phyloP scores from a whole-genome alignment of 2,797 vertebrate genomes.

The Tokudaia muenninki region DNA sequence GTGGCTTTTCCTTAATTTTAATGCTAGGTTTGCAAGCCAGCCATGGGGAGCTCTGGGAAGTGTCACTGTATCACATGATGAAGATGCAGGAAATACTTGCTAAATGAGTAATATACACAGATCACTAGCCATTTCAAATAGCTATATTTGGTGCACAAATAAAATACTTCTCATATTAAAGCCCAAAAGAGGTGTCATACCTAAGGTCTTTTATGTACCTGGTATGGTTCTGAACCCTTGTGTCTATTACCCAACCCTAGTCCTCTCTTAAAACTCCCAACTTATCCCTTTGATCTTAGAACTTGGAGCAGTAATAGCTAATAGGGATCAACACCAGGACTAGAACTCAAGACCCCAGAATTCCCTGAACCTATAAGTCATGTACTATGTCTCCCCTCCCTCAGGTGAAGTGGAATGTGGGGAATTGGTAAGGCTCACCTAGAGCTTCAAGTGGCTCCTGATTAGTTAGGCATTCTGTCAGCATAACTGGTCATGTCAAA shows the following conservation, averaged over 20 bases:
- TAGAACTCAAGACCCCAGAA: neutral
- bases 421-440: neutral
- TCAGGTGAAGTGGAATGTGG: neutral
- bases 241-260: neutral
- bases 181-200: neutral
- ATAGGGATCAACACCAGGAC: neutral
- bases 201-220: neutral
- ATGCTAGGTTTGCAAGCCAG: neutral
- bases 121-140: neutral
- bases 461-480: neutral
- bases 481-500: neutral
- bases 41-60: neutral
- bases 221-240: neutral
- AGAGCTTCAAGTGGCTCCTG: neutral
- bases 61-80: neutral
- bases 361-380: neutral
- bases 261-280: neutral
- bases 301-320: neutral
- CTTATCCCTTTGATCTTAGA: neutral
- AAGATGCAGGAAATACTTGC: neutral
- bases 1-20: neutral
- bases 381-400: neutral
- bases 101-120: neutral
- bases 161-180: neutral
- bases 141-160: neutral